Percentiles rank a stretch among this genome's conserved stretches.
phyloP scores from a whole-genome alignment of 2,888 invertebrate genomes.

The Aplocera efformata region DNA sequence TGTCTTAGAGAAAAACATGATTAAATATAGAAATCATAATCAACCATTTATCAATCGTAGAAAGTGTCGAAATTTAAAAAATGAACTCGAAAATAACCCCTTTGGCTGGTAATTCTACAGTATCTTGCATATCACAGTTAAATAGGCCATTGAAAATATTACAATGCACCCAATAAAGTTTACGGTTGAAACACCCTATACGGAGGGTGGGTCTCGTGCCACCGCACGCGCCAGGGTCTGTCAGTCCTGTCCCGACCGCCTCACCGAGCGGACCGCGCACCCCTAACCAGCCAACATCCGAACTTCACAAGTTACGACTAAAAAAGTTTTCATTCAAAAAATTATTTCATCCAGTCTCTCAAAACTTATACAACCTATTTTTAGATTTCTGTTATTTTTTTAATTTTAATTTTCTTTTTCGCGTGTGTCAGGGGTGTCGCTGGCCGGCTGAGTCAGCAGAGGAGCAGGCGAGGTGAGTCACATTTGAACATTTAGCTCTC shows the following conservation, averaged over 20 bases:
- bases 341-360: slow-evolving; percentile 2
- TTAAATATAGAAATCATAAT: too few relatives aligned
- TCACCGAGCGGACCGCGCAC: slow-evolving; percentile 70
- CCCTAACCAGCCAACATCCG: slow-evolving; percentile 45
- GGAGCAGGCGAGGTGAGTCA: slow-evolving; percentile 71
- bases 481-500: slow-evolving; percentile 44
- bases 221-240: slow-evolving; percentile 63
- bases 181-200: slow-evolving; percentile 43
- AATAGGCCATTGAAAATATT: slow-evolving; percentile 15
- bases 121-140: slow-evolving; percentile 1
- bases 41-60: too few relatives aligned
- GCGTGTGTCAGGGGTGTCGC: slow-evolving; percentile 61
- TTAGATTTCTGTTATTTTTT: too few relatives aligned
- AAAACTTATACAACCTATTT: slow-evolving; percentile 18
- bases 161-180: slow-evolving; percentile 25
- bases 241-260: slow-evolving; percentile 70
- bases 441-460: slow-evolving; percentile 69
- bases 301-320: slow-evolving; percentile 32
- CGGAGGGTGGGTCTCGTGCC: slow-evolving; percentile 53
- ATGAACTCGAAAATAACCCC: not conserved
- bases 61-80: too few relatives aligned
- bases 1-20: too few relatives aligned
- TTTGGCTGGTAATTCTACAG: not conserved
- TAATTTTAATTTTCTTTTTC: slow-evolving; percentile 23
- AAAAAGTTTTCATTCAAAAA: slow-evolving; percentile 24